Base-by-base conservation (phyloP, 2,797 vertebrate genomes). In the Esox masquinongy region DNA sequence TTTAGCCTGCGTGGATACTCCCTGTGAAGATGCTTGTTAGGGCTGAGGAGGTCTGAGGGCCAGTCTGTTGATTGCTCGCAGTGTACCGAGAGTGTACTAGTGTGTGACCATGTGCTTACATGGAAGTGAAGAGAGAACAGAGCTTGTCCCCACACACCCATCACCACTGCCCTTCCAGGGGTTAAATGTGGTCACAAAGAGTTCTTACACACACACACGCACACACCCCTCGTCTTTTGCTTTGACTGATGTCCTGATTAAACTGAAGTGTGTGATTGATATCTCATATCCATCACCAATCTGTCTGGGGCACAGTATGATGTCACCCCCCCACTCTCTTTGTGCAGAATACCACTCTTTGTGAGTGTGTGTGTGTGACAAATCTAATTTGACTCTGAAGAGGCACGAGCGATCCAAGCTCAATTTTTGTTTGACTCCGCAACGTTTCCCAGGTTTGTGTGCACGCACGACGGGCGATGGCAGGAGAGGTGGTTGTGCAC, bases 241-340 rank as follows among this genome's bases (percentile, higher is more conserved):
- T 66, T 82, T 92, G 89, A 92, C 83, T 91, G 92, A 94, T 91
- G 88, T 81, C 85, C 83, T 85, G 85, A 86, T 89, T 84, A 84
- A 85, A 88, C 79, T 69, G 83, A 80, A 74, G 80, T 74, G 75
- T 76, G 76, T 94, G 93, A 94, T 93, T 89, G 92, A 94, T 94
- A 85, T 78, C 79, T 88, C 81, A 86, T 85, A 93, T 94, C 92
- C 89, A 93, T 94, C 93, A 94, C 78, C 68, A 0, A 47, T 66
- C 86, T 90, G 93, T 91, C 92, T 49, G 19, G 29, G 22, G 75
- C 91, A 84, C 91, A 90, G 92, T 82, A 78, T 89, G 92, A 85
- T 15, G 66, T 81, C 83, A 77, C 85, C 9, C 82, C 80, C 80
- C 77, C 63, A 22, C 19, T 74, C 77, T 78, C 66, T 85, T 90